A percentile compares a stretch with the other conserved stretches of the same genome.
Evolutionary conservation across 2,113 vertebrate species (phyloP).

Genomic region (Mola mola): DNA sequence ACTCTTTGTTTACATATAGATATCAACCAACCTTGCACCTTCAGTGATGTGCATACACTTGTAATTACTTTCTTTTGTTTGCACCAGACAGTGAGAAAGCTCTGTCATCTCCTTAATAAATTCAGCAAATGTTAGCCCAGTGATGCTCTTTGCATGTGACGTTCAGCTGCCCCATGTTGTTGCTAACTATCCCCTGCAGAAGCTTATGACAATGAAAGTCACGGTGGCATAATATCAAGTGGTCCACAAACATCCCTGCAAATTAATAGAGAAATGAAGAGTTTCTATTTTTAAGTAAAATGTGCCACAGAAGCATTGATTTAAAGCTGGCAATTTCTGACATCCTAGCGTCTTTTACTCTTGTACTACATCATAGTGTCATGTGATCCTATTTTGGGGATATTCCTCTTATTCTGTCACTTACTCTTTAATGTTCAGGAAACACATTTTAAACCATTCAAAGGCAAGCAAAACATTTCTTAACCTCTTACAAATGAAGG

Average conservation of each 20-base stretch:
- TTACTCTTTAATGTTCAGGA: no score
- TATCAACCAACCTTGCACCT: neutral
- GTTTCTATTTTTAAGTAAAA: no score
- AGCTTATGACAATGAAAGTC: neutral
- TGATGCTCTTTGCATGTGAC: neutral
- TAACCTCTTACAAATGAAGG: no score
- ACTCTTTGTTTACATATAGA: neutral
- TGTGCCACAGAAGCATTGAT: no score
- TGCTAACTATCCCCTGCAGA: neutral
- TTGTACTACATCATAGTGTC: no score
- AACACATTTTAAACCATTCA: no score
- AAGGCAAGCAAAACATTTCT: no score
- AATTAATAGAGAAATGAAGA: no score
- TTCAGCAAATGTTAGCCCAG: neutral
- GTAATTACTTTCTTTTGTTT: neutral
- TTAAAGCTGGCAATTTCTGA: no score
- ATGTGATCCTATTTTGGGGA: no score
- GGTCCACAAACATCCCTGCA: neutral
- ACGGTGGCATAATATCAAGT: neutral
- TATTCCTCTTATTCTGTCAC: no score
- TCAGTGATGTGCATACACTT: neutral
- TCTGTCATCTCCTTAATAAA: neutral
- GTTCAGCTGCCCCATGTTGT: neutral
- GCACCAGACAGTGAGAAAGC: neutral
- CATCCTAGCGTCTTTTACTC: no score